phyloP scores from a whole-genome alignment of 1,140 invertebrate genomes.

The Zaprionus taronus region DNA sequence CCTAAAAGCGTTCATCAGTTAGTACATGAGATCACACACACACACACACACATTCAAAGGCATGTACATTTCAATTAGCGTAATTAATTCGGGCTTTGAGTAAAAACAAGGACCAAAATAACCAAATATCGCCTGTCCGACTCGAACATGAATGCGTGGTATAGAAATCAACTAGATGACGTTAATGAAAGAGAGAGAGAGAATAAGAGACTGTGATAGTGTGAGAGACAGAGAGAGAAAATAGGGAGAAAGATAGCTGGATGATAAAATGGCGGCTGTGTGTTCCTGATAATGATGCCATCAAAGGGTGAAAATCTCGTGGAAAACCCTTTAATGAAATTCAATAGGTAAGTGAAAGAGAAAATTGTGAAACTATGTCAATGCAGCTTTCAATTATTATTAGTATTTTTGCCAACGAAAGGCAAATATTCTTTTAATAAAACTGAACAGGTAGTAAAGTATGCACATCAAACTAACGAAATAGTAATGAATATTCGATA shows the following conservation, averaged over 20 bases:
- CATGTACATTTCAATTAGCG: constrained; percentile 45
- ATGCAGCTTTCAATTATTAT: background rate
- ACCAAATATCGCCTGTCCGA: constrained; percentile 12
- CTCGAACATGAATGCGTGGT: constrained; percentile 1
- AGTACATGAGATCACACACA: background rate
- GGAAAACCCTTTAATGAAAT: background rate
- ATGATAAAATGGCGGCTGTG: background rate
- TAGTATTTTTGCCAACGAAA: background rate
- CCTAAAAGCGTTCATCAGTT: background rate
- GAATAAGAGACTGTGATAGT: background rate
- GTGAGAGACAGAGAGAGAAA: background rate
- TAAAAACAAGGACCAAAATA: constrained; percentile 32
- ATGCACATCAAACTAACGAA: background rate
- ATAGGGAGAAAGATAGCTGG: background rate
- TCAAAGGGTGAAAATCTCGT: constrained; percentile 4
- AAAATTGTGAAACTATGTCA: constrained; percentile 1
- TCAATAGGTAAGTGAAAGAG: background rate
- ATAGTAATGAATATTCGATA: background rate
- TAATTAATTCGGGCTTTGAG: constrained; percentile 47
- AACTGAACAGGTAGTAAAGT: background rate
- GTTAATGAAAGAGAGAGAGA: background rate
- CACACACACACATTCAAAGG: background rate
- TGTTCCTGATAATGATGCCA: constrained; percentile 14
- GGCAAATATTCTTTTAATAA: background rate
- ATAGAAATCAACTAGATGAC: background rate